Evolutionary conservation across 1,140 invertebrate genomes (phyloP), one percentile per base, ranked within the genome.

Genomic region (Latrodectus geometricus): DNA sequence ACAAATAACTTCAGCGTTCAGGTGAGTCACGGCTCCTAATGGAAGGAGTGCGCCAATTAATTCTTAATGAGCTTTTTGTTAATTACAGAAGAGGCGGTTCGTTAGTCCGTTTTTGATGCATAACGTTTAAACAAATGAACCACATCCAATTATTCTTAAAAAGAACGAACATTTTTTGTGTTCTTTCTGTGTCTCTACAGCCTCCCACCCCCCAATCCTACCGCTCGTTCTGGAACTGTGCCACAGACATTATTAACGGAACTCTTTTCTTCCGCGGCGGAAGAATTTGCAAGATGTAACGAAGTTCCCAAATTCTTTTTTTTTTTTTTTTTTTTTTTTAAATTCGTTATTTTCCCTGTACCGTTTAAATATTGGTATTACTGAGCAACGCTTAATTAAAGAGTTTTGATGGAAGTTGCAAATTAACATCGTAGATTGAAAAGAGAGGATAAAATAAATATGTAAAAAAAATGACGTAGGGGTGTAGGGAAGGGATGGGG

Each of bases 31-130:
- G 72, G 73, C 48, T 61, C 48, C 82, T 84, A 84, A 84, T 84
- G 73, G 65, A 72, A 81, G 82, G 61, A 73, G 70, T 21, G 61
- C 73, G 82, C 82, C 82, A 84, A 84, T 84, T 84, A 84, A 84
- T 84, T 84, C 72, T 84, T 84, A 84, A 84, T 84, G 82, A 84
- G 82, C 82, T 84, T 84, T 84, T 84, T 84, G 82, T 84, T 84
- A 84, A 84, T 84, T 84, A 84, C 82, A 84, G 73, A 14, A 75
- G 73, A 76, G 65, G 72, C 82, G 82, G 82, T 84, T 84, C 82
- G 82, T 76, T 84, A 76, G 72, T 84, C 61, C 69, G 56, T 75
- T 84, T 76, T 84, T 76, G 82, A 84, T 84, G 82, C 82, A 84
- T 66, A 84, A 84, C 82, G 82, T 76, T 84, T 84, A 84, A 84